Base-by-base conservation (phyloP, 2,113 vertebrate species). In the Anas platyrhynchos region DNA sequence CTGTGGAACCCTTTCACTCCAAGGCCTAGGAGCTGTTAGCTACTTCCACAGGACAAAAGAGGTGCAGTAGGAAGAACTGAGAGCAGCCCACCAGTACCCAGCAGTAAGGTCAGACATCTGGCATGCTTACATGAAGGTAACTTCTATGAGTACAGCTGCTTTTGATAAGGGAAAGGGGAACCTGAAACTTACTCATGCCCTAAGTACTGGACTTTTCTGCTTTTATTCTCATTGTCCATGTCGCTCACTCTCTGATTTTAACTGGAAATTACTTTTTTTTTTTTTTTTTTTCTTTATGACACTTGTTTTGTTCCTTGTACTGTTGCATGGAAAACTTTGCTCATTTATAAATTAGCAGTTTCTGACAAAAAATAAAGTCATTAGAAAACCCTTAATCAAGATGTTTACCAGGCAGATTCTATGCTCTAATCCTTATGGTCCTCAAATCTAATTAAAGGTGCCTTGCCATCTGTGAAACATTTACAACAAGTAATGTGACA, bases 391-490 rank as follows among this genome's bases (percentile, higher is more conserved):
- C 32, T 23, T 20, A 43, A 18, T 63, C 56, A 61, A 38, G 17
- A 46, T 73, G 56, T 73, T 79, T 48, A 58, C 34, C 78, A 91
- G 32, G 87, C 41, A 0, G 0, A 21, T 41, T 76, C 62, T 62
- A 32, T 31, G 31, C 58, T 79, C 23, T 41, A 8, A 55, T 76
- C 54, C 77, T 85, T 69, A 38, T 65, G 62, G 46, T 63, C 48
- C 23, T 63, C 67, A 71, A 3, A 11, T 77, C 58, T 86, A 63
- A 78, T 85, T 92, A 93, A 88, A 95, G 68, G 48, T 65, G 66
- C 32, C 50, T 82, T 66, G 34, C 82, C 85, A 86, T 88, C 79
- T 94, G 93, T 83, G 81, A 71, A 88, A 67, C 20, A 43, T 27
- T 36, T 86, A 36, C 50, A 77, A 27, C 31, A 80, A 85, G 73